Conservation (phyloP, 2,797 vertebrate species). For the Sandelia bainsii region DNA sequence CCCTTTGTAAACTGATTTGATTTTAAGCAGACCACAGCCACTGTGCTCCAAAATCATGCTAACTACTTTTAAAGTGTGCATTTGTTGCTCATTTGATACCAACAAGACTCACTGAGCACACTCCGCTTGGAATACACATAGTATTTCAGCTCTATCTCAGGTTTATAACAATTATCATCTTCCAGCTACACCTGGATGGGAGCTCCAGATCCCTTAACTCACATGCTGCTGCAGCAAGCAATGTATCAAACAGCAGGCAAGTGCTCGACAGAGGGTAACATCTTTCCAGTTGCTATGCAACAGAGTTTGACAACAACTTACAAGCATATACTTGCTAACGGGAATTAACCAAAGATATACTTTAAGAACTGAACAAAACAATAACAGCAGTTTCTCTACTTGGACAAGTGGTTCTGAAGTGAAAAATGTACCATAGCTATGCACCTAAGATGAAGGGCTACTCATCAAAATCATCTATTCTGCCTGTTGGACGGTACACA, state of each 20-base stretch:
- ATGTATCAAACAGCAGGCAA: background rate
- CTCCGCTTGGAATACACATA: background rate
- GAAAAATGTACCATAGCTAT: too few species aligned
- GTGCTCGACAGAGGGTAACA: background rate
- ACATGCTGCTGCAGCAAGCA: conserved; percentile 11
- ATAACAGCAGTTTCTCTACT: background rate
- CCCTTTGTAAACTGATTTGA: too few species aligned
- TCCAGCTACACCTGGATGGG: conserved; percentile 15
- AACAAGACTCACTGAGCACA: too few species aligned
- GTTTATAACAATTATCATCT: background rate
- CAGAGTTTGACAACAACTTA: conserved; percentile 9
- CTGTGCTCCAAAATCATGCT: too few species aligned
- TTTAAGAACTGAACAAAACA: background rate
- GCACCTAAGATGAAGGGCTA: too few species aligned
- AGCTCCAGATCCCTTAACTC: background rate
- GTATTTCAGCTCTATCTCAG: conserved; percentile 1
- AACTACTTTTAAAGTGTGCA: too few species aligned
- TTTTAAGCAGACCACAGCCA: too few species aligned
- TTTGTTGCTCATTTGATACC: too few species aligned
- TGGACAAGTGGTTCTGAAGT: background rate
- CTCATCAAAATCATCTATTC: too few species aligned
- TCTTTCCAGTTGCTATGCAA: conserved; percentile 25
- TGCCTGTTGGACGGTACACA: background rate
- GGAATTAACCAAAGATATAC: background rate
- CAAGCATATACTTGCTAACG: background rate